These are phyloP conservation scores for Cantharis flavilabris DNA, from an alignment of 2,888 invertebrate genomes.

Conservation along the genomic window DNA sequence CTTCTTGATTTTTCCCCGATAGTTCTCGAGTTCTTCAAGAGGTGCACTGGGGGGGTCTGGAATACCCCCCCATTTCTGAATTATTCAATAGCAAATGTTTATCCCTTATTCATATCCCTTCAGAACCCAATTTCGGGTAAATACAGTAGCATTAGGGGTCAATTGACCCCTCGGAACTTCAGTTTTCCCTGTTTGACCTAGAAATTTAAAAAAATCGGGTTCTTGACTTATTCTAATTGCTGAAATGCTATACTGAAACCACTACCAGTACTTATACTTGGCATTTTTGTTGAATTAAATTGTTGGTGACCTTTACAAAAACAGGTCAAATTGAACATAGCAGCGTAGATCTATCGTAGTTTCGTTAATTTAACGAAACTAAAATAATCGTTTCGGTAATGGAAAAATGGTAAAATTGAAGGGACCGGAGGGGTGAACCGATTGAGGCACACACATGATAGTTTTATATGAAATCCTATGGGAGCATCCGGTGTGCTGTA, in stretches of 20 bases:
- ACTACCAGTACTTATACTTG: neutral
- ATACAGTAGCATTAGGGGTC: too few species aligned
- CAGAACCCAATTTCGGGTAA: too few species aligned
- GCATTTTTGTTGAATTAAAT: neutral
- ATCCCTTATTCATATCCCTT: too few species aligned
- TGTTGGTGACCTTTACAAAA: neutral
- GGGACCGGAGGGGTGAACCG: neutral
- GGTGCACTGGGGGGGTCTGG: too few species aligned
- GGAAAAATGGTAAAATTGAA: neutral
- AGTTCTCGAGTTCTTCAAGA: too few species aligned
- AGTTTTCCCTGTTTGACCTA: too few species aligned
- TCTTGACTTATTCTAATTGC: neutral
- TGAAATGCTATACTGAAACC: neutral
- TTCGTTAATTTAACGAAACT: neutral
- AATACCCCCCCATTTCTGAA: too few species aligned
- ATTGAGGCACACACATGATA: constrained; percentile 9
- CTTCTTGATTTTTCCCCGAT: too few species aligned
- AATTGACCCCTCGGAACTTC: too few species aligned
- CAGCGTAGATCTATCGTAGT: neutral
- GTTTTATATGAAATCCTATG: constrained; percentile 12
- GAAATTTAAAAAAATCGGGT: neutral
- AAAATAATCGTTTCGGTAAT: neutral
- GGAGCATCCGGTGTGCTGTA: constrained; percentile 11
- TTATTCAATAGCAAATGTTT: too few species aligned
- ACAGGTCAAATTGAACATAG: neutral